phyloP scores from a whole-genome alignment of 2,888 invertebrate genomes.

The Siphlonurus alternatus region DNA sequence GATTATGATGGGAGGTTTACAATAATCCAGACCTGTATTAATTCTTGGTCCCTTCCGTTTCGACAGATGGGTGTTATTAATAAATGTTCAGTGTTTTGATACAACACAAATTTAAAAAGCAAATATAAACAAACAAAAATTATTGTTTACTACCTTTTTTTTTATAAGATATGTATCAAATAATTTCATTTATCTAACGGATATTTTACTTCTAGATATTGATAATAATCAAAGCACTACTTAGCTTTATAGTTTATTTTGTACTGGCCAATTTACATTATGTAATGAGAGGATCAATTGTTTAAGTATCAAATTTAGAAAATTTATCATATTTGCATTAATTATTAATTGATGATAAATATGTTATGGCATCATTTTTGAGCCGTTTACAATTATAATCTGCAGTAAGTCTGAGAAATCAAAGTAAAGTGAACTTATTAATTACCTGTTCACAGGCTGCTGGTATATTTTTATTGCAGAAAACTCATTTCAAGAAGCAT shows the following conservation, averaged over 20 bases:
- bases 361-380: too few relatives aligned
- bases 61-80: background rate
- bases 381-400: too few relatives aligned
- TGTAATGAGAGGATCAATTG: too few relatives aligned
- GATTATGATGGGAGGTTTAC: background rate
- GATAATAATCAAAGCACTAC: background rate
- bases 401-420: too few relatives aligned
- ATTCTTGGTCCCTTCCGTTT: background rate
- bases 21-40: background rate
- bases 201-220: background rate
- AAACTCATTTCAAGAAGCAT: too few relatives aligned
- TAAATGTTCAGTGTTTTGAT: background rate
- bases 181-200: background rate
- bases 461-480: too few relatives aligned
- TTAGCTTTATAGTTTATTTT: background rate
- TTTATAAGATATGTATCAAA: background rate
- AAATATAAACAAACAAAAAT: background rate
- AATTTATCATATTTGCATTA: too few relatives aligned
- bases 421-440: too few relatives aligned
- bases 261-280: background rate
- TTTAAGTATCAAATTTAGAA: too few relatives aligned
- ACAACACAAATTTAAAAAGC: background rate
- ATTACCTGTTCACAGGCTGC: too few relatives aligned
- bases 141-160: background rate
- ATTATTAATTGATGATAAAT: too few relatives aligned